Base-by-base conservation (phyloP, 2,888 invertebrate genomes). In the Drosophila imparisetae region DNA sequence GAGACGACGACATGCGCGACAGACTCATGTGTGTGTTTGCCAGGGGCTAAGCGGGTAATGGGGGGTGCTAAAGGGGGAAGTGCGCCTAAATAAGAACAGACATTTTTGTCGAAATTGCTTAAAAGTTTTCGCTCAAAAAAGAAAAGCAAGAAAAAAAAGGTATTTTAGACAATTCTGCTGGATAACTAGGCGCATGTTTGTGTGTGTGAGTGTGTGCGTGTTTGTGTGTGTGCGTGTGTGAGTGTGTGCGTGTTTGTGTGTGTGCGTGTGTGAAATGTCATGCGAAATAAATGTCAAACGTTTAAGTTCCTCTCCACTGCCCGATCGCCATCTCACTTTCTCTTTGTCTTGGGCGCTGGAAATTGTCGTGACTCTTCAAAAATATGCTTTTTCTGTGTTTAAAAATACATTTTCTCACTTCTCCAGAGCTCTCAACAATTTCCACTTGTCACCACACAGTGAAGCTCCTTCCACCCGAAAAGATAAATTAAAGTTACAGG, bases 241-340 rank as follows among this genome's bases (percentile, higher is more conserved):
- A 13, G 67, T 81, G 70, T 50, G 27, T 63, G 42, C 32, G 73
- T 71, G 72, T 77, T 21, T 71, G 73, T 58, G 67, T 81, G 70
- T 50, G 30, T 63, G 38, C 32, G 73, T 71, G 72, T 80, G 63
- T 83, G 60, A 78, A 88, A 78, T 86, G 86, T 83, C 86, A 86
- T 80, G 86, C 86, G 65, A 84, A 88, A 88, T 88, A 88, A 84
- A 87, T 78, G 75, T 76, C 72, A 77, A 75, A 42, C 67, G 65
- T 69, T 76, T 81, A 69, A 70, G 36, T 62, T 64, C 29, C 30
- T 34, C 45, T 24, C 27, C 1, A 15, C 36, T 32, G 24, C n/a
- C 32, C 18, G 58, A 42, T 58, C 45, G 0, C 34, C 40, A 50
- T 65, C 54, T 15, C 34, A 63, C 30, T 65, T 36, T 36, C 38